Base-by-base conservation (phyloP, 2,888 invertebrate genomes). In the Mythimna vitellina region DNA sequence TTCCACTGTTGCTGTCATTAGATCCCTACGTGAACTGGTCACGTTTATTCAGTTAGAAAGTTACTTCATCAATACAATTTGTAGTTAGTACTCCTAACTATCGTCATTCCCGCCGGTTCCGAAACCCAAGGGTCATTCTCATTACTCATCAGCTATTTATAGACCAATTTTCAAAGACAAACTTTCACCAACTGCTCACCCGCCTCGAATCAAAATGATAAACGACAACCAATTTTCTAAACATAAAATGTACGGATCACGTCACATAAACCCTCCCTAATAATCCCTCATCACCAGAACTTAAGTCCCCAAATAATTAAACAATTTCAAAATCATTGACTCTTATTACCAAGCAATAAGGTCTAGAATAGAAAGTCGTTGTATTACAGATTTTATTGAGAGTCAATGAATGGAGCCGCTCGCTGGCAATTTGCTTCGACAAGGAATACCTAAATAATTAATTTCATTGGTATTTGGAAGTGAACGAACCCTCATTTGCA, bases 391-490 rank as follows among this genome's bases (percentile, higher is more conserved):
- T 85, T 87, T 84, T 82, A 82, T 84, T 86, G 75, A 78, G 82
- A 82, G 69, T 80, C 81, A 75, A 81, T 88, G 86, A 88, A 88
- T 82, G 70, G 78, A 68, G 74, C 72, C 77, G 73, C 75, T 87
- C 86, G 81, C 78, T 82, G 83, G 78, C 87, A 86, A 89, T 88
- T 86, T 83, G 79, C 81, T 76, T 75, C 83, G 79, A 81, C 81
- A 78, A 86, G 83, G 89, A 88, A 89, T 84, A 86, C 84, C 83
- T 88, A 89, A 88, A 90, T 89, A 90, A 90, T 90, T 89, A 89
- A 90, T 89, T 89, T 88, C 76, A 88, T 88, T 89, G 87, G 77
- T 76, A 82, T 84, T 86, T 82, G 64, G 70, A 57, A 83, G 61
- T 88, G 86, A 89, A 90, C 87, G 87, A 88, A 86, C 84, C 78